Evolutionary conservation across 1,140 invertebrate species (phyloP), one percentile per base, ranked within the genome.

Genomic region (Pseudomyrmex cubaensis): DNA sequence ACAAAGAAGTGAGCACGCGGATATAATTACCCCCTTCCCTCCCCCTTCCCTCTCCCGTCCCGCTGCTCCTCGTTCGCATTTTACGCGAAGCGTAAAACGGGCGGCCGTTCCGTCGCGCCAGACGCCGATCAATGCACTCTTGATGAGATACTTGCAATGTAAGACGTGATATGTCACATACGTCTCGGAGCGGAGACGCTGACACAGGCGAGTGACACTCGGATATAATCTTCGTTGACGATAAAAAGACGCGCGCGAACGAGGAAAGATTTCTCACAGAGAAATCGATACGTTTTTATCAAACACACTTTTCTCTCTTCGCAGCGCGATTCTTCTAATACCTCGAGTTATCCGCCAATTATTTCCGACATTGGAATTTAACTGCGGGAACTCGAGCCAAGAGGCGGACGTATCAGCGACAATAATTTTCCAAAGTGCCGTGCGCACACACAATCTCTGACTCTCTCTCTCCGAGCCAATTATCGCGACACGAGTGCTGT

Each of bases 71-170:
- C 59, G 20, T 52, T 82, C 66, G 77, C 82, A 61, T 54, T 57
- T 25, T 25, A 25, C 22, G 22, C 22, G 22, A 78, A 35, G 56
- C 44, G 54, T 17, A 9, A 35, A 8, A 35, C 63, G 52, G 83
- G 67, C 82, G 69, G 70, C 59, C 62, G 67, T 15, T 35, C 20
- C 61, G 66, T 66, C 74, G 48, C 22, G 61, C 12, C n/a, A 63
- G 48, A 57, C 48, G 35, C 46, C 54, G 46, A 46, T 57, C 44
- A 64, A 87, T 62, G 70, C 9, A 74, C 78, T 35, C 22, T 35
- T 35, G 57, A 59, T 52, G 22, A 72, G 57, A 66, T 76, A 54
- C 25, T 12, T 17, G 10, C 46, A 15, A 52, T n/a, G 48, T 52
- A 22, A 69, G 25, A 70, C 20, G 46, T 54, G 69, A 74, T 56